Evolutionary conservation across 2,113 vertebrate species (phyloP), one percentile per base, ranked within the genome.

Genomic region (Pampusana beccarii): DNA sequence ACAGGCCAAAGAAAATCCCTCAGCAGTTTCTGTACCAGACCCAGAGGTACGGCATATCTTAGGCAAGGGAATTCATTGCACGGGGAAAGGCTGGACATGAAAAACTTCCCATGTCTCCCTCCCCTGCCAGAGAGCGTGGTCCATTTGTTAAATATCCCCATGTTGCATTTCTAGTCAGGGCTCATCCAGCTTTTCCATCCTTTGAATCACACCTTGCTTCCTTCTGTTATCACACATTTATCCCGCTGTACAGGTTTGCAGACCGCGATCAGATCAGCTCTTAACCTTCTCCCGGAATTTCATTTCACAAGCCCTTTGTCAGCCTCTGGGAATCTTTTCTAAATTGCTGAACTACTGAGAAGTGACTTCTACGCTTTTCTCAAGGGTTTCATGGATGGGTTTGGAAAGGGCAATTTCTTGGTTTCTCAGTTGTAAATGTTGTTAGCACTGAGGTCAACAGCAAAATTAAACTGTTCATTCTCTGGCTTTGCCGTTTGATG

Each of bases 71-170:
- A 92, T 79, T 67, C 5, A 81, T 33, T 67, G 34, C 70, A 64
- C 1, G 1, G 38, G 25, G 20, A 79, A 88, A 67, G 34, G 38
- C 6, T 71, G 61, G 28, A 51, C 24, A 6, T 60, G 33, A 69
- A 80, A 53, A 67, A 40, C 17, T 21, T 85, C n/a, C 21, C 13
- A 25, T 5, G 5, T 28, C 34, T 81, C 53, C 53, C 36, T 74
- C 16, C 8, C 6, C 20, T 61, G 13, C 33, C 16, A 13, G 14
- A 73, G 20, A 44, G 8, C 1, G 4, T 0, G 0, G 24, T 60
- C 12, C 10, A 40, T 34, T 91, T 73, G 17, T 83, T 75, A 80
- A 96, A 80, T n/a, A 84, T 9, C 28, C 34, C 40, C 9, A 3
- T 21, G 16, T 13, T 50, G 31, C 60, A 23, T 61, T 89, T 84